Percentiles rank a stretch among this genome's conserved stretches.
Evolutionary conservation across 2,888 invertebrate species (phyloP).

Genomic region (Clanis bilineata): DNA sequence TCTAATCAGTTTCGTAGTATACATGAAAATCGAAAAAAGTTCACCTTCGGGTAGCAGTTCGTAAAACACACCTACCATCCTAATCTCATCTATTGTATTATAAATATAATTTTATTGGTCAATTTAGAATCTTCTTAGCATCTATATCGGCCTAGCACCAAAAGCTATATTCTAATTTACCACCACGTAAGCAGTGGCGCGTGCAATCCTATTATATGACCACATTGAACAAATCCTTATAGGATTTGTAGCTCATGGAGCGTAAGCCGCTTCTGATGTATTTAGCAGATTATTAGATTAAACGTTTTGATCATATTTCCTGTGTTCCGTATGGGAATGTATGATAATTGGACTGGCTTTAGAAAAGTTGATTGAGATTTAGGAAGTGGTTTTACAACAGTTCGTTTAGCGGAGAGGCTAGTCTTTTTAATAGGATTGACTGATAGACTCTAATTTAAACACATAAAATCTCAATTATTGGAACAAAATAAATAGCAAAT

Average conservation of each 20-base stretch:
- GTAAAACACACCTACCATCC: no score
- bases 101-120: no score
- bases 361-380: not conserved
- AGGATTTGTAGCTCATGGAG: not conserved
- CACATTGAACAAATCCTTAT: slow-evolving; percentile 11
- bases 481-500: no score
- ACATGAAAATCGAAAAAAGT: no score
- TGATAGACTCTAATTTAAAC: no score
- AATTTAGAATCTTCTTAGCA: not conserved
- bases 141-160: not conserved
- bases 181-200: not conserved
- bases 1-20: no score
- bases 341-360: not conserved
- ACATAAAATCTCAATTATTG: no score
- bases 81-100: no score
- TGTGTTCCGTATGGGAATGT: not conserved
- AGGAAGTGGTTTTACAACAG: not conserved
- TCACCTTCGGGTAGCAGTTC: no score
- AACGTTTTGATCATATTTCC: not conserved
- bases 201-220: slow-evolving; percentile 13
- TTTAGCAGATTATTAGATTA: slow-evolving; percentile 11
- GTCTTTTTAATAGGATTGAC: no score
- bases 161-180: not conserved
- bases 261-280: not conserved
- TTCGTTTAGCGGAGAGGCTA: no score